Evolutionary conservation across 2,888 invertebrate species (phyloP), one percentile per base, ranked within the genome.

Genomic region (Drosophila pseudotalamancana): DNA sequence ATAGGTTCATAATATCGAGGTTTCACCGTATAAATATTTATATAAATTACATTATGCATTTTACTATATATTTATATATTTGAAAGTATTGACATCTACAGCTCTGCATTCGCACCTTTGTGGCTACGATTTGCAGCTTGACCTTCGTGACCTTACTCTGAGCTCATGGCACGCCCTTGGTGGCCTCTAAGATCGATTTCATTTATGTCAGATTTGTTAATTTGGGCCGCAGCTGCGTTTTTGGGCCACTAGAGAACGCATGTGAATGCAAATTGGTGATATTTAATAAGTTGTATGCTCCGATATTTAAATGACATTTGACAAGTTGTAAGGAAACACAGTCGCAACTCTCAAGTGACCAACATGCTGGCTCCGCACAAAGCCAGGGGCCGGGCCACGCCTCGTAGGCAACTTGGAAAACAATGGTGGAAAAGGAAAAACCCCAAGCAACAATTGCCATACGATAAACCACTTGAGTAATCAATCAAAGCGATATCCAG

Each of bases 401-500:
- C 72, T 66, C 40, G 23, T 34, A 57, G 55, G 31, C 55, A 50
- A 37, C 62, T 18, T 29, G 50, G 42, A 51, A 57, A 78, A 77
- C 77, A 82, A 77, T 71, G 50, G 31, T 25, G 14, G 31, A 34
- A 50, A 46, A 37, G 64, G 39, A 59, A 31, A 66, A 56, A 42
- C 21, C n/a, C 34, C 46, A 39, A 69, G 64, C 66, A 80, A 79
- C 80, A 80, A 83, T 77, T 72, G 82, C 59, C 42, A 42, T 75
- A 51, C 80, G 77, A 81, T 83, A 83, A 82, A 79, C 84, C 81
- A 86, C 87, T 81, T 80, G 63, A 86, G 87, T 85, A 83, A 83
- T 83, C 83, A 83, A 83, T 83, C 83, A 83, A 83, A 76, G 72
- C 83, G 87, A 83, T 83, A 83, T 59, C 63, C 40, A 46, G 57